These are phyloP conservation scores for Athripsodes cinereus DNA, from an alignment of 2,888 invertebrate genomes.

Conservation along the genomic window DNA sequence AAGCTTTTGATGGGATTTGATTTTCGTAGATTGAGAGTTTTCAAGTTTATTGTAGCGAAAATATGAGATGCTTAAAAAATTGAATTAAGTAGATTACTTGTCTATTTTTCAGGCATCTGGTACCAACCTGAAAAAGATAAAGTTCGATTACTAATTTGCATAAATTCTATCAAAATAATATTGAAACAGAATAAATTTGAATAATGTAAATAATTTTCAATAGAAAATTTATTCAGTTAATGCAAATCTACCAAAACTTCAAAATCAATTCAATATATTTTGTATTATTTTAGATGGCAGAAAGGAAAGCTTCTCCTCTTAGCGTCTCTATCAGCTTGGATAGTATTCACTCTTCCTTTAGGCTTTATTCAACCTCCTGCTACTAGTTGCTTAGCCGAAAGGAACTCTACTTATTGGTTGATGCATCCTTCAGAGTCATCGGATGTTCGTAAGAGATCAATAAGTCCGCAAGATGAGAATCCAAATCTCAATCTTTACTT, in stretches of 20 bases:
- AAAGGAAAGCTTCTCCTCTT: conserved; percentile 83
- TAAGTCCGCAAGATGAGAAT: conserved; percentile 34
- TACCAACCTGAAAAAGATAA: too few relatives aligned
- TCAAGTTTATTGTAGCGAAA: background rate
- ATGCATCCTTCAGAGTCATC: conserved; percentile 44
- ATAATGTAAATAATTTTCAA: too few relatives aligned
- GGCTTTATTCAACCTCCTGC: conserved; percentile 94
- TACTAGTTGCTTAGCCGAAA: conserved; percentile 70
- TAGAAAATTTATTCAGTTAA: too few relatives aligned
- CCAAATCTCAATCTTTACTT: conserved; percentile 33
- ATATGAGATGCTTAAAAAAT: background rate
- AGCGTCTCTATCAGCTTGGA: conserved; percentile 90
- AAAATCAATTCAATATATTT: background rate
- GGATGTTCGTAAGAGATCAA: conserved; percentile 47
- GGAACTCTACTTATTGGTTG: conserved; percentile 59
- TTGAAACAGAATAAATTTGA: too few relatives aligned
- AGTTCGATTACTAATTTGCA: too few relatives aligned
- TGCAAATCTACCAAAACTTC: too few relatives aligned
- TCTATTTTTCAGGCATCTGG: too few relatives aligned
- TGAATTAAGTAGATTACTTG: too few relatives aligned
- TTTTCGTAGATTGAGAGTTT: background rate
- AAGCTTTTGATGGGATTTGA: background rate
- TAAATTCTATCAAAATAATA: too few relatives aligned
- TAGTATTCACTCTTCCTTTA: conserved; percentile 92
- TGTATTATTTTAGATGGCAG: conserved; percentile 54